Base-by-base conservation (phyloP, 2,113 vertebrate genomes). In the Stegostoma tigrinum region DNA sequence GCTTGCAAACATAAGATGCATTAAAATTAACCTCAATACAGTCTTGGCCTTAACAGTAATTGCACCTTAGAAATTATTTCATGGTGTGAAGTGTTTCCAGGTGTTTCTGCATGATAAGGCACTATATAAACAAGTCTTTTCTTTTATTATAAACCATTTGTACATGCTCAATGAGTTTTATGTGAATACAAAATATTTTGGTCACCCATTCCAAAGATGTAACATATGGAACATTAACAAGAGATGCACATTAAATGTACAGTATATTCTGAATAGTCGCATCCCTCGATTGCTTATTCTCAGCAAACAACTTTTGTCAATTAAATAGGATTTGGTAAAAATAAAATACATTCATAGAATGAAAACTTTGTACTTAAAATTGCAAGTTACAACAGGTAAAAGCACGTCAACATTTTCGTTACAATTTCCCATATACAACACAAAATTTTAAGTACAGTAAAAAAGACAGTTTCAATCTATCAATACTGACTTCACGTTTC, bases 261-360 rank as follows among this genome's bases (percentile, higher is more conserved):
- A 94, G 68, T 52, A 95, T 95, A 75, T 45, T 95, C 67, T 48
- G 21, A 45, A 34, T 95, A 72, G 94, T 45, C 72, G 68, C 45
- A 72, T 95, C 45, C 93, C 94, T 95, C 68, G 52, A 68, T 70
- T 75, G 94, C 94, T 95, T 72, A 34, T 10, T 95, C 27, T 95
- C 94, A 95, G 94, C 94, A 94, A 94, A 94, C 93, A 95, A 95
- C 52, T 95, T 95, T 61, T 95, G 1, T 90, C 87, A 90, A 95
- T 72, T 95, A 95, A 95, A 95, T 95, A 72, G 94, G 68, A 95
- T 95, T 72, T 95, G 94, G 94, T 95, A 95, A 95, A 95, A 95
- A 95, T 95, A 95, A 95, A 95, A 95, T 72, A 95, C 94, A 95
- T 95, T 95, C 94, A 95, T 95, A 95, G 94, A 95, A 95, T 95